Conservation (phyloP, 2,797 vertebrate genomes). For the Enteromius argenteus region DNA sequence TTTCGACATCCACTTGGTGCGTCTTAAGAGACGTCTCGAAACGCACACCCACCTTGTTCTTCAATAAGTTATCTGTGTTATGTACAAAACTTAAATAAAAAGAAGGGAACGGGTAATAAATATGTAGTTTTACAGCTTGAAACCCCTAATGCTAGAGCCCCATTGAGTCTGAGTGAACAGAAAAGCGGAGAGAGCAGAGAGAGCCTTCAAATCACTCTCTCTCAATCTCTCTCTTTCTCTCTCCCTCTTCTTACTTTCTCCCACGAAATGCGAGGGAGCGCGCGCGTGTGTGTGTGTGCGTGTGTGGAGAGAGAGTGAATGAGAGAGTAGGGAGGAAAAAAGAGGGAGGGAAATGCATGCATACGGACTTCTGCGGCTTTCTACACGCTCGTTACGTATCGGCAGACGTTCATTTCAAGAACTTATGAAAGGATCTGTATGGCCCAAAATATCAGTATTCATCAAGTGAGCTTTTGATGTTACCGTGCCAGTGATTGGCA, state of each 20-base stretch:
- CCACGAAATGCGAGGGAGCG: slow-evolving; percentile 70
- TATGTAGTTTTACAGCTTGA: slow-evolving; percentile 74
- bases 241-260: slow-evolving; percentile 78
- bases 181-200: slow-evolving; percentile 78
- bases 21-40: slow-evolving; percentile 71
- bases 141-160: slow-evolving; percentile 76
- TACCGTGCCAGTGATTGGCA: slow-evolving; percentile 1
- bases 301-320: slow-evolving; percentile 58
- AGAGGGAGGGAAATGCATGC: slow-evolving; percentile 56
- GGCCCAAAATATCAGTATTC: slow-evolving; percentile 15
- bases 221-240: slow-evolving; percentile 73
- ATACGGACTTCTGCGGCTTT: background rate
- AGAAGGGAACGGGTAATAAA: slow-evolving; percentile 72
- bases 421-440: slow-evolving; percentile 5
- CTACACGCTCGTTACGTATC: background rate
- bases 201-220: slow-evolving; percentile 75
- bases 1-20: slow-evolving; percentile 72
- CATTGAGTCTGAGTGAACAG: slow-evolving; percentile 78
- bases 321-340: slow-evolving; percentile 40
- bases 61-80: slow-evolving; percentile 67
- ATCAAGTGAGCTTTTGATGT: slow-evolving; percentile 7
- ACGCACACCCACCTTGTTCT: slow-evolving; percentile 67
- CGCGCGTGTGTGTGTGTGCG: slow-evolving; percentile 62
- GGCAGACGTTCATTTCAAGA: background rate
- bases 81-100: slow-evolving; percentile 70